phyloP scores from a whole-genome alignment of 2,797 vertebrate genomes.

The Chiloscyllium punctatum region DNA sequence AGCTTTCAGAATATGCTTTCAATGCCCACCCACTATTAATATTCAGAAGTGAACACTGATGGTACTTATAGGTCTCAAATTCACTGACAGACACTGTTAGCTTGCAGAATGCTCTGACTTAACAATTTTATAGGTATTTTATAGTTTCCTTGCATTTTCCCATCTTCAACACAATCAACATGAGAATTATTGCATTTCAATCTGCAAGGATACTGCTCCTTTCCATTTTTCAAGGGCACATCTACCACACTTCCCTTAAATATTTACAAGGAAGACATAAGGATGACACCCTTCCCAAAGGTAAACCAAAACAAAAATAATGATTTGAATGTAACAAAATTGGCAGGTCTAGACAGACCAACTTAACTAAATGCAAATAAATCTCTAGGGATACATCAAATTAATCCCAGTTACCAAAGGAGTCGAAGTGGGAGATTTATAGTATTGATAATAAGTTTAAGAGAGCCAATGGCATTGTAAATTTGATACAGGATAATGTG shows the following conservation, averaged over 20 bases:
- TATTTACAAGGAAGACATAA: background rate
- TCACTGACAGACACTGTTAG: background rate
- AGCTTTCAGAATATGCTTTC: background rate
- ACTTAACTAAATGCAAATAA: conserved; percentile 13
- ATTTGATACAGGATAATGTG: background rate
- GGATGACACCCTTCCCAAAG: background rate
- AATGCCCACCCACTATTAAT: background rate
- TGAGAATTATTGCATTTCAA: background rate
- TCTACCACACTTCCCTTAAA: background rate
- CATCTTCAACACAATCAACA: background rate
- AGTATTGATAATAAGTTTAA: background rate
- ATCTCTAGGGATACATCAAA: background rate
- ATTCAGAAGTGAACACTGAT: background rate
- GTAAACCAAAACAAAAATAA: background rate
- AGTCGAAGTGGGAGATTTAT: background rate
- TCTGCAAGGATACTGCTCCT: no score
- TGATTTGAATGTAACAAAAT: background rate
- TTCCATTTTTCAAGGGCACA: background rate
- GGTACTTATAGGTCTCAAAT: background rate
- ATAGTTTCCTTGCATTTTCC: background rate
- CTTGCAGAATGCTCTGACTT: background rate
- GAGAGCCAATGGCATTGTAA: background rate
- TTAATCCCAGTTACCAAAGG: background rate
- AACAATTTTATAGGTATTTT: background rate
- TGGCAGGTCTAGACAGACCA: no score